phyloP scores from a whole-genome alignment of 2,797 vertebrate genomes.

The Acanthopagrus latus region DNA sequence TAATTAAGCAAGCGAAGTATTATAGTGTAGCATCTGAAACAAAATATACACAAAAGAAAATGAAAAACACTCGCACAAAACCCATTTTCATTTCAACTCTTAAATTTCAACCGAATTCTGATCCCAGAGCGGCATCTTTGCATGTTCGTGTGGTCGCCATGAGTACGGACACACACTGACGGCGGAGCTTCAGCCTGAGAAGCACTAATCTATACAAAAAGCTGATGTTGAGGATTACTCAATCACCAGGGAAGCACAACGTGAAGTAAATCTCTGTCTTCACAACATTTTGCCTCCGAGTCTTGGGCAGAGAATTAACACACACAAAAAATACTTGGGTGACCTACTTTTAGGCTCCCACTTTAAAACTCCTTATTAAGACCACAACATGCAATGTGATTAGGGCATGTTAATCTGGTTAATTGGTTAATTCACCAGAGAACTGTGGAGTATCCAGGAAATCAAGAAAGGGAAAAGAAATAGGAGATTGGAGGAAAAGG shows the following conservation, averaged over 20 bases:
- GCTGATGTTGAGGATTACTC: slow-evolving; percentile 51
- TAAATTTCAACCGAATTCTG: background rate
- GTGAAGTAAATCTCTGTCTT: slow-evolving; percentile 40
- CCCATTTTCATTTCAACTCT: background rate
- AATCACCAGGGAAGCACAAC: slow-evolving; percentile 25
- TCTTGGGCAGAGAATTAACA: slow-evolving; percentile 31
- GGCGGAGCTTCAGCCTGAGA: background rate
- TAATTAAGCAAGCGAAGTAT: background rate
- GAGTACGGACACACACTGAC: background rate
- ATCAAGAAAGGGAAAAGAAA: background rate
- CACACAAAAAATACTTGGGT: slow-evolving; percentile 14
- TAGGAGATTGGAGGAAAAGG: background rate
- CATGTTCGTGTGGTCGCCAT: slow-evolving; percentile 12
- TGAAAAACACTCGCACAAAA: background rate
- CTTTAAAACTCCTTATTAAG: slow-evolving; percentile 27
- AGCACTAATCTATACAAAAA: background rate
- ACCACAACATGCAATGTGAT: slow-evolving; percentile 19
- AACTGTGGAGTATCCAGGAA: background rate
- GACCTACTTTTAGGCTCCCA: slow-evolving; percentile 56
- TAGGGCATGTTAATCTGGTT: slow-evolving; percentile 46
- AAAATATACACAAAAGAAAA: background rate
- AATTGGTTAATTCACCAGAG: slow-evolving; percentile 47
- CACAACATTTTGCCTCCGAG: slow-evolving; percentile 14
- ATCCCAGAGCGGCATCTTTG: background rate
- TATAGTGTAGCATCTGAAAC: background rate